Conservation (phyloP, 2,797 vertebrate genomes). For the Morelia viridis region DNA sequence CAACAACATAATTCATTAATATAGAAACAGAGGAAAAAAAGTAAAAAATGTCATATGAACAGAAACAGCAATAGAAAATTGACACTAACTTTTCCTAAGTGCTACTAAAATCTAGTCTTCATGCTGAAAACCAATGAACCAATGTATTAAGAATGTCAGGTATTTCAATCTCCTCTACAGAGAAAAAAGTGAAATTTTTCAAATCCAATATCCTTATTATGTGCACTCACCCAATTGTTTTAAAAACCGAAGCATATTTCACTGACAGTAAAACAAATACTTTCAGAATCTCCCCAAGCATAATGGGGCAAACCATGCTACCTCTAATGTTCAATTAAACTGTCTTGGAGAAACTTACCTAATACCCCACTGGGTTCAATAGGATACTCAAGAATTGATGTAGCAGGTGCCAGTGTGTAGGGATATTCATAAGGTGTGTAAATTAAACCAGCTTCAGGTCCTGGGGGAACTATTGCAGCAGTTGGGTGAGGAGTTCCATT, state of each 20-base stretch:
- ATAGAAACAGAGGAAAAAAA: conserved; percentile 43
- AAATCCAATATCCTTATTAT: conserved; percentile 51
- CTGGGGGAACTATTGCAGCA: conserved; percentile 87
- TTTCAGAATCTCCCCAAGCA: not conserved
- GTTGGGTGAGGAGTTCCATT: conserved; percentile 90
- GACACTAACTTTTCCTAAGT: conserved; percentile 49
- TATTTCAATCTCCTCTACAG: conserved; percentile 66
- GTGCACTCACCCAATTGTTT: conserved; percentile 32
- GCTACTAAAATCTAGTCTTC: conserved; percentile 60
- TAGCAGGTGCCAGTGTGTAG: conserved; percentile 93
- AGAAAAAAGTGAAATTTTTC: conserved; percentile 54
- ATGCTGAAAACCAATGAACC: conserved; percentile 62
- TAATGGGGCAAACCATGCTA: not conserved
- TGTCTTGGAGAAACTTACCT: conserved; percentile 81
- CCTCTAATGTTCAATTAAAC: conserved; percentile 3
- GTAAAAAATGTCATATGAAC: conserved; percentile 53
- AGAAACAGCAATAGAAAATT: conserved; percentile 49
- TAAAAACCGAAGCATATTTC: not conserved
- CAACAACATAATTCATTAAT: conserved; percentile 66
- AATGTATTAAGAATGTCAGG: conserved; percentile 67
- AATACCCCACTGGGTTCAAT: conserved; percentile 97
- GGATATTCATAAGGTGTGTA: conserved; percentile 97
- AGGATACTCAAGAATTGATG: conserved; percentile 98
- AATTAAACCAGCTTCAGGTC: conserved; percentile 93
- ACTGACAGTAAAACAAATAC: not conserved